Conservation (phyloP, 2,888 invertebrate species). For the Scaptomyza flava region DNA sequence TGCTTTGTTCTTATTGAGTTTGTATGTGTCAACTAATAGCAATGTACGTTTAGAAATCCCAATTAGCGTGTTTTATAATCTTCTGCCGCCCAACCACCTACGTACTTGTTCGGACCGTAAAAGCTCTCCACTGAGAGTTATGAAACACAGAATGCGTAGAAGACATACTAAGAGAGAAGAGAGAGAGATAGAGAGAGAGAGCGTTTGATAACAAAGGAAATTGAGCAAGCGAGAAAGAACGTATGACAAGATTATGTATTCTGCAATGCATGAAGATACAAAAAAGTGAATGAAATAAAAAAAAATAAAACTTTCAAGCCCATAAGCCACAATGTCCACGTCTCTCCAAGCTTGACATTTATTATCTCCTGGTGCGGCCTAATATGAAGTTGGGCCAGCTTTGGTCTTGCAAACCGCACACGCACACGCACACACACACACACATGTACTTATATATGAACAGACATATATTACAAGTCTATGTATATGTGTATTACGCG, state of each 20-base stretch:
- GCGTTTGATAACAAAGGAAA: neutral
- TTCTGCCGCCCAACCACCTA: conserved; percentile 37
- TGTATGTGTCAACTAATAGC: neutral
- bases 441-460: conserved; percentile 6
- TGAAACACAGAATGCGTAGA: neutral
- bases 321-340: conserved; percentile 78
- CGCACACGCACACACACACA: conserved; percentile 34
- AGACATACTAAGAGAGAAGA: neutral
- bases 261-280: conserved; percentile 68
- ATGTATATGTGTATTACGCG: conserved; percentile 1
- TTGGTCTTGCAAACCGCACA: conserved; percentile 48
- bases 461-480: conserved; percentile 7
- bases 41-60: conserved; percentile 16
- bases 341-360: conserved; percentile 76
- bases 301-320: conserved; percentile 62
- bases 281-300: conserved; percentile 13
- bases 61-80: conserved; percentile 20
- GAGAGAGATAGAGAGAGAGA: neutral
- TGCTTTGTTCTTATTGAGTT: neutral
- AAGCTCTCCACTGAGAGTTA: neutral
- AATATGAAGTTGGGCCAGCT: conserved; percentile 56
- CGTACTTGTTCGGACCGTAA: conserved; percentile 36
- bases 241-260: conserved; percentile 69
- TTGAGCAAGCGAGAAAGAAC: conserved; percentile 20
- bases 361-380: conserved; percentile 70